phyloP scores from a whole-genome alignment of 2,797 vertebrate species.

The Petrocephalus sullivani region DNA sequence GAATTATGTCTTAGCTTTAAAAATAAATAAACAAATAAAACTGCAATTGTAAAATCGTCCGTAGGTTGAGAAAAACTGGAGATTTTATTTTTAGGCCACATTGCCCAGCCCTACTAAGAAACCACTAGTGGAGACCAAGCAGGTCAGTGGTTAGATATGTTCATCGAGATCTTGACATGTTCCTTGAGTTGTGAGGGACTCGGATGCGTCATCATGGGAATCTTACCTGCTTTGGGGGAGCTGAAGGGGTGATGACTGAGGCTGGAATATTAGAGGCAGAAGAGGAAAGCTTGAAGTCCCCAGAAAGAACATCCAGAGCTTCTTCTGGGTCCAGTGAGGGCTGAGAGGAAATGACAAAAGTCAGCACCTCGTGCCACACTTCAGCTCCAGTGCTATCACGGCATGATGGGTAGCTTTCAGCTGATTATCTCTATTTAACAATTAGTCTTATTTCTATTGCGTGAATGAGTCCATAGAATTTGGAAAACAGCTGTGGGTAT shows the following conservation, averaged over 20 bases:
- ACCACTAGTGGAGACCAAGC: background rate
- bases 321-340: constrained; percentile 42
- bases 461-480: background rate
- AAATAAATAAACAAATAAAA: background rate
- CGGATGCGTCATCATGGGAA: too few species aligned
- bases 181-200: background rate
- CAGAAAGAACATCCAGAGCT: constrained; percentile 56
- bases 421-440: background rate
- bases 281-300: constrained; percentile 41
- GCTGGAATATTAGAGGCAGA: constrained; percentile 13
- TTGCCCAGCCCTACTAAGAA: background rate
- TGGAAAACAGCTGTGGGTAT: background rate
- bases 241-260: background rate
- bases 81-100: background rate
- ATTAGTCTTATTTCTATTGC: background rate
- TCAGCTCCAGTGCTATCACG: background rate
- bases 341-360: constrained; percentile 30
- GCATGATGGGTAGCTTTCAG: background rate
- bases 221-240: constrained; percentile 39
- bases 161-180: background rate
- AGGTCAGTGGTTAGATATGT: too few species aligned
- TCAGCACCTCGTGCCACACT: background rate
- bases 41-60: background rate
- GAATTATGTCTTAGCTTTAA: background rate
- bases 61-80: background rate